Evolutionary conservation across 2,797 vertebrate species (phyloP), one percentile per base, ranked within the genome.

Genomic region (Columba guinea): DNA sequence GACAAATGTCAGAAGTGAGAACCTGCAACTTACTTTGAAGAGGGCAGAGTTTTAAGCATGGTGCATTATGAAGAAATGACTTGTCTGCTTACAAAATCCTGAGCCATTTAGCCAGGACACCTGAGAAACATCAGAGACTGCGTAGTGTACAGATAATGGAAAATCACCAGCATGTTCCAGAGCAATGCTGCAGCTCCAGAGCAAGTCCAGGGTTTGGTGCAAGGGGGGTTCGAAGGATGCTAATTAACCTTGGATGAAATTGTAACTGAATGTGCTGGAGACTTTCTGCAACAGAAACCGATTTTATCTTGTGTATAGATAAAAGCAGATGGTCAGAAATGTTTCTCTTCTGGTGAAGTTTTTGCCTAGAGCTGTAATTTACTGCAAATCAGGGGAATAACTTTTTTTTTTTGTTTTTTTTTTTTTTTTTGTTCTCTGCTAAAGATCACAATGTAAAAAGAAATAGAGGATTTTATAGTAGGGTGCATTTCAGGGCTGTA

Each of bases 181-280:
- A 74, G 77, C 26, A 71, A 39, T 0, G 1, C 32, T 53, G 48
- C 60, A 65, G 64, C 62, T 51, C 51, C 67, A 55, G 21, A 84
- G 21, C 19, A 53, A 89, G 75, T 37, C 67, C 68, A 64, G 35
- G 26, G 62, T 83, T 68, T 91, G 56, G 18, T 30, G n/a, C 2
- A 9, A 46, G 62, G 69, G 53, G 28, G 35, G 13, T 23, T 2
- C 18, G 52, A 52, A 58, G 39, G 63, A 48, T 84, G 67, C 34
- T 52, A 41, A 65, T 90, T 94, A 94, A 93, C 91, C 93, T 95
- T 93, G 93, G 77, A 30, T 74, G 58, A 94, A 94, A 94, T 87
- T 71, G 27, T 92, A 95, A 93, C 71, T 77, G 75, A 81, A 76
- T 32, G 84, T 93, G 78, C 91, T 56, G n/a, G 59, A 73, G 83